These are phyloP conservation scores for Nymphicus hollandicus DNA, from an alignment of 2,113 vertebrate genomes.

Conservation along the genomic window DNA sequence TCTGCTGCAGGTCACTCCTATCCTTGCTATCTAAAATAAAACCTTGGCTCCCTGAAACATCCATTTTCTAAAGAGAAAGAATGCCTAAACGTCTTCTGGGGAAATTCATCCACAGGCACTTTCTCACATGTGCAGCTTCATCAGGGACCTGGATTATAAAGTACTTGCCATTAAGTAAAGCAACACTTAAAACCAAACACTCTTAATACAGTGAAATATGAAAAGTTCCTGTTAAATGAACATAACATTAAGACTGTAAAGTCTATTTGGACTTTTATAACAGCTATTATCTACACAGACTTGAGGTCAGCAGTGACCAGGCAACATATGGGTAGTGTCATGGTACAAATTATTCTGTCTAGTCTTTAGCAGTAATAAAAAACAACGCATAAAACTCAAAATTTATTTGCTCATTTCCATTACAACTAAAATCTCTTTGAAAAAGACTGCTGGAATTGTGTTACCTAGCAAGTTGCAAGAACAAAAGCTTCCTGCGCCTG, in stretches of 20 bases:
- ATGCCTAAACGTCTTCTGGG: neutral
- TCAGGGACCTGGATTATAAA: neutral
- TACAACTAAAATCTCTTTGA: neutral
- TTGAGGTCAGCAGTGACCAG: neutral
- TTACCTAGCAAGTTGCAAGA: neutral
- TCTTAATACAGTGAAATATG: neutral
- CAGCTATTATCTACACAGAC: neutral
- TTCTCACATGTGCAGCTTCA: neutral
- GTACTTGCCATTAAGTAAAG: neutral
- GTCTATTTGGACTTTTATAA: neutral
- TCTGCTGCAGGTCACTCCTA: neutral
- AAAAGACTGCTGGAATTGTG: neutral
- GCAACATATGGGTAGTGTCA: neutral
- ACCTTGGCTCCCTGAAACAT: rapidly evolving
- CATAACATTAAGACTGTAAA: neutral
- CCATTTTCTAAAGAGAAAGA: neutral
- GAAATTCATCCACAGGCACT: neutral
- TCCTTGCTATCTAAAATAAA: neutral
- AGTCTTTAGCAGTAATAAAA: neutral
- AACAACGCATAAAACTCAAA: neutral
- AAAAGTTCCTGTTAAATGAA: neutral
- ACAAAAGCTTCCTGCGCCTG: neutral
- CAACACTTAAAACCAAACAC: neutral
- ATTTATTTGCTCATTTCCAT: constrained; percentile 9
- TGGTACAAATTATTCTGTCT: neutral